Evolutionary conservation across 1,140 invertebrate genomes (phyloP), one percentile per base, ranked within the genome.

Genomic region (Conus ventricosus): DNA sequence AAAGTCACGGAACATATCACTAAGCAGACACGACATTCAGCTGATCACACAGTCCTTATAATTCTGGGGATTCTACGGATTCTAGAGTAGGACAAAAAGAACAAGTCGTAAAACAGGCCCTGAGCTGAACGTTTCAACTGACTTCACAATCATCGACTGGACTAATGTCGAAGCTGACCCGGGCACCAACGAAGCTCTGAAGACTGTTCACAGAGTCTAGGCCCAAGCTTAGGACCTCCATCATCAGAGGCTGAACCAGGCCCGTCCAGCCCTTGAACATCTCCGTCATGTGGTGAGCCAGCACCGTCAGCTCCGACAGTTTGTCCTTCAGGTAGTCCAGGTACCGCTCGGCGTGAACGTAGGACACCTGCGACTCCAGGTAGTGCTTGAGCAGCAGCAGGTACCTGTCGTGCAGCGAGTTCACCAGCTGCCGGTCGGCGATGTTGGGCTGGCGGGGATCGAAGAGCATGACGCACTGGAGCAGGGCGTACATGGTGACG

Each of bases 301-400:
- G 63, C 10, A 75, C 67, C n/a, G 25, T 85, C 27, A 85, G 84
- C 67, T 85, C 84, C 25, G 84, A 63, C 84, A 85, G 84, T 67
- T 85, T 85, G 25, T 75, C 27, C 63, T 75, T 67, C 85, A 87
- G 75, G 71, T 78, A 51, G 63, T 85, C 60, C 84, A 85, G 25
- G 84, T 85, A 85, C 13, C 27, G 25, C 17, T 85, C 84, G 0
- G 84, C 84, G 84, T 85, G 63, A 20, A n/a, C 63, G 63, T 85
- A 85, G 25, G 84, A 85, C 60, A 85, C 84, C 67, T 97, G 96
- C 91, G 97, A 97, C 94, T 99, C 98, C 71, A 99, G 95, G 95
- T 98, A 99, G 88, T 98, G 96, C 92, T 97, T 96, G 11, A 99
- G 96, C 67, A 99, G 96, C 95, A 98, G 97, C 94, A 98, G 97